Evolutionary conservation across 1,140 invertebrate species (phyloP).

Genomic region (Drosophila obscura): DNA sequence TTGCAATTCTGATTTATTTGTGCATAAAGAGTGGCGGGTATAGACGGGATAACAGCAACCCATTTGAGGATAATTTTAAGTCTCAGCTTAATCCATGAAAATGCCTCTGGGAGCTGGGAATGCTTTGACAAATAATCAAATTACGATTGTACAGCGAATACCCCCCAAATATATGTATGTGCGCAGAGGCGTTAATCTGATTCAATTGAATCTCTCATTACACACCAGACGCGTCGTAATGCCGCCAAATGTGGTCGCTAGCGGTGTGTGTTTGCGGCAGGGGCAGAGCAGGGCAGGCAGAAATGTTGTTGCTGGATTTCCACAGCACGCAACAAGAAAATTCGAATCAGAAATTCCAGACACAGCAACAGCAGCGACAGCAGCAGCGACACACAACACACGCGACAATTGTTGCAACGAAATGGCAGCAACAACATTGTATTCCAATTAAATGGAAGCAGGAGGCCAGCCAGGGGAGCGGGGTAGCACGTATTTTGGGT

Average conservation of each 20-base stretch:
- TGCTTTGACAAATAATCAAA: conserved; percentile 17
- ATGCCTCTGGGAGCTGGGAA: too few relatives aligned
- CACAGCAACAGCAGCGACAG: conserved; percentile 30
- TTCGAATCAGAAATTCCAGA: conserved; percentile 59
- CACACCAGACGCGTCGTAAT: conserved; percentile 45
- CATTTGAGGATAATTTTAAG: too few relatives aligned
- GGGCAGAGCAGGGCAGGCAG: neutral
- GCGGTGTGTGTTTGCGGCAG: neutral
- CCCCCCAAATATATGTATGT: conserved; percentile 24
- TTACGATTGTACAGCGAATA: conserved; percentile 17
- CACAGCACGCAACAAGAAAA: conserved; percentile 51
- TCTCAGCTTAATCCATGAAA: too few relatives aligned
- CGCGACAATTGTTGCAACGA: conserved; percentile 59
- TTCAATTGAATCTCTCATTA: conserved; percentile 52
- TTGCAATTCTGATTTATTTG: too few relatives aligned
- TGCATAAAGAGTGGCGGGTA: too few relatives aligned
- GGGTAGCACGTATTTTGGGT: conserved; percentile 17
- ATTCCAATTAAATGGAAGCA: conserved; percentile 46
- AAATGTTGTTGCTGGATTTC: conserved; percentile 40
- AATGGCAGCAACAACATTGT: conserved; percentile 35
- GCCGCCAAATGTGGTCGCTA: conserved; percentile 30
- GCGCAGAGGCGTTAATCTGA: conserved; percentile 23
- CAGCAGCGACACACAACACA: conserved; percentile 37
- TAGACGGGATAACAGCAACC: too few relatives aligned
- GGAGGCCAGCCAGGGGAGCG: neutral